These are phyloP conservation scores for Macrosiphum euphorbiae DNA, from an alignment of 2,888 invertebrate genomes.

Conservation along the genomic window DNA sequence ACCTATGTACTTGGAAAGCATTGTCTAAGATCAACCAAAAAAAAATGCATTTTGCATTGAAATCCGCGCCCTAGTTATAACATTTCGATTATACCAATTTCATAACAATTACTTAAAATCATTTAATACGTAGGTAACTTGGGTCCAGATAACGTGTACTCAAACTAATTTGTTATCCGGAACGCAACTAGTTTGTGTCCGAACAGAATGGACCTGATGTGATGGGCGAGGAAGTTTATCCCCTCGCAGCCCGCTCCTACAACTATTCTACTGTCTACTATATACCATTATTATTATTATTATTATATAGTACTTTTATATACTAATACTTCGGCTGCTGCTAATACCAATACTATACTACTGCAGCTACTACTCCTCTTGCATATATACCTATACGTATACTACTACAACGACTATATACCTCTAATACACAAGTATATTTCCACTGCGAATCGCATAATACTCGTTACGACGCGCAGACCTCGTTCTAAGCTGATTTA, in stretches of 20 bases:
- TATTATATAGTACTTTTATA: not conserved
- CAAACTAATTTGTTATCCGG: not conserved
- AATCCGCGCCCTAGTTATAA: no score
- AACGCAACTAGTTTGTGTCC: not conserved
- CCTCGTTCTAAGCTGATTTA: constrained; percentile 52
- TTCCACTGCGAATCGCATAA: not conserved
- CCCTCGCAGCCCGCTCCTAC: not conserved
- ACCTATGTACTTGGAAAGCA: no score
- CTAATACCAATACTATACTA: not conserved
- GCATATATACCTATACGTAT: not conserved
- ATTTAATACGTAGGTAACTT: not conserved
- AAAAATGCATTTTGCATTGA: no score
- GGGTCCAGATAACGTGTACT: not conserved
- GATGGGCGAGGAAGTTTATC: not conserved
- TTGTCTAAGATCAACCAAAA: no score
- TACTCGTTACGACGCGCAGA: constrained; percentile 23
- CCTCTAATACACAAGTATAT: not conserved
- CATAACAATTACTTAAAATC: not conserved
- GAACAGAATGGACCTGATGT: not conserved
- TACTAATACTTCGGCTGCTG: not conserved
- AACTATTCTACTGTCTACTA: not conserved
- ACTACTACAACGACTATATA: no score
- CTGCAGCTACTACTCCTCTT: not conserved
- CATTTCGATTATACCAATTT: not conserved
- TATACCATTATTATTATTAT: constrained; percentile 20